Percentiles rank a stretch among this genome's conserved stretches.
Conservation (phyloP, 1,140 invertebrate genomes). For the Apocrypta bakeri region DNA sequence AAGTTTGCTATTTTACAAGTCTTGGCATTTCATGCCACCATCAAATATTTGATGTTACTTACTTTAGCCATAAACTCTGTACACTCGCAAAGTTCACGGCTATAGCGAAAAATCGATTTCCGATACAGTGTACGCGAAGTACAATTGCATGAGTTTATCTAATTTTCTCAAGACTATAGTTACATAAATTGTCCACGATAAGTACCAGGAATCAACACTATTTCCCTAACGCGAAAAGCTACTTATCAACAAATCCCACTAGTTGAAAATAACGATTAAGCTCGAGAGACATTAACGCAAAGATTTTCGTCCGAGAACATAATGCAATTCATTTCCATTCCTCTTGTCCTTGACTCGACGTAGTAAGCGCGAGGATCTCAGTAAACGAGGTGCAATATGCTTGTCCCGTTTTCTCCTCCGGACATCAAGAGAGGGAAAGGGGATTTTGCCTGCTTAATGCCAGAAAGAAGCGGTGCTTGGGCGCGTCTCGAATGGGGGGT, state of each 20-base stretch:
- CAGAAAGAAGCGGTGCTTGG: not conserved
- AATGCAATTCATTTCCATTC: not conserved
- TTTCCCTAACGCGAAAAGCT: too few species aligned
- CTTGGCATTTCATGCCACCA: not conserved
- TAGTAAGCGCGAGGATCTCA: not conserved
- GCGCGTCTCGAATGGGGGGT: not conserved
- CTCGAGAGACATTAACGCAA: too few species aligned
- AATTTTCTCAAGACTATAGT: too few species aligned
- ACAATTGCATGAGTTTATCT: not conserved
- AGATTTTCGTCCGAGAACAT: too few species aligned
- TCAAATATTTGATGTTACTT: conserved; percentile 23
- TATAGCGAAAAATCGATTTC: not conserved
- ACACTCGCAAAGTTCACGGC: not conserved
- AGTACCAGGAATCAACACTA: too few species aligned
- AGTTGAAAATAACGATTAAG: too few species aligned
- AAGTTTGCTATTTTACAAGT: conserved; percentile 16
- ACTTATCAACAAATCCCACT: too few species aligned
- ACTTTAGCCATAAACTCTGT: conserved; percentile 6
- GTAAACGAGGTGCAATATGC: conserved; percentile 13
- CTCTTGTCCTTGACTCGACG: conserved; percentile 8
- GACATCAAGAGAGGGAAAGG: not conserved
- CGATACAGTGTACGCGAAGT: too few species aligned
- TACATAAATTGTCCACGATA: too few species aligned
- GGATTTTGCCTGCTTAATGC: not conserved
- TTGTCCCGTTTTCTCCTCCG: not conserved